phyloP scores from a whole-genome alignment of 1,140 invertebrate species.

The Melipona quadrifasciata region DNA sequence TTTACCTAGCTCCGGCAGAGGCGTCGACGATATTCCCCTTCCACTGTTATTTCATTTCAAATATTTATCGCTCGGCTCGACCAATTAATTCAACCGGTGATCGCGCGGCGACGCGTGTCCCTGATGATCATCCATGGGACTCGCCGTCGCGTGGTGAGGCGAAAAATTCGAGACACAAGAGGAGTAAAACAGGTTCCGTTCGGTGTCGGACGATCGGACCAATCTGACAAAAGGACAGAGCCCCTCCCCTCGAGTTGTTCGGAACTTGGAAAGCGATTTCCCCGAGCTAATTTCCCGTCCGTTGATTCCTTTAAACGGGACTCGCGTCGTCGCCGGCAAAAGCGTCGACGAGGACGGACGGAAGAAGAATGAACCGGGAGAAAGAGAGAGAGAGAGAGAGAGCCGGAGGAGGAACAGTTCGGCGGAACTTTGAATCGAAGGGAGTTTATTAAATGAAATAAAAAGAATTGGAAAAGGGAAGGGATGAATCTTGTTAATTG shows the following conservation, averaged over 20 bases:
- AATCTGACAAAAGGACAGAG: neutral
- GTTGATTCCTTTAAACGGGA: conserved; percentile 19
- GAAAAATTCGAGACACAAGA: neutral
- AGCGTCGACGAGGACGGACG: neutral
- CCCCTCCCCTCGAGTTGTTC: conserved; percentile 17
- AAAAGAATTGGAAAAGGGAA: neutral
- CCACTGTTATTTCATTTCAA: conserved; percentile 3
- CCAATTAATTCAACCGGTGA: conserved; percentile 27
- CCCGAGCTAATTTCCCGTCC: conserved; percentile 42
- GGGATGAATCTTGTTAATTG: conserved; percentile 1
- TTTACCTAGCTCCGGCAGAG: neutral
- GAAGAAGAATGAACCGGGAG: neutral
- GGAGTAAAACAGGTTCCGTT: conserved; percentile 3
- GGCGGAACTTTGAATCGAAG: conserved; percentile 3
- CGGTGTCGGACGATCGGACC: conserved; percentile 4
- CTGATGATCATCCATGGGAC: neutral
- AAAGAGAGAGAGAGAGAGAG: too few species aligned
- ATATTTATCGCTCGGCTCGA: conserved; percentile 24
- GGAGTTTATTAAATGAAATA: conserved; percentile 31
- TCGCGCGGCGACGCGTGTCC: neutral
- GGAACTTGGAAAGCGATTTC: conserved; percentile 31
- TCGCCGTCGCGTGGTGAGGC: neutral
- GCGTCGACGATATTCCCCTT: conserved; percentile 1
- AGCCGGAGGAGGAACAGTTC: neutral
- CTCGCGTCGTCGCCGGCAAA: neutral